These are phyloP conservation scores for Temnothorax longispinosus DNA, from an alignment of 1,140 invertebrate genomes.

Conservation along the genomic window DNA sequence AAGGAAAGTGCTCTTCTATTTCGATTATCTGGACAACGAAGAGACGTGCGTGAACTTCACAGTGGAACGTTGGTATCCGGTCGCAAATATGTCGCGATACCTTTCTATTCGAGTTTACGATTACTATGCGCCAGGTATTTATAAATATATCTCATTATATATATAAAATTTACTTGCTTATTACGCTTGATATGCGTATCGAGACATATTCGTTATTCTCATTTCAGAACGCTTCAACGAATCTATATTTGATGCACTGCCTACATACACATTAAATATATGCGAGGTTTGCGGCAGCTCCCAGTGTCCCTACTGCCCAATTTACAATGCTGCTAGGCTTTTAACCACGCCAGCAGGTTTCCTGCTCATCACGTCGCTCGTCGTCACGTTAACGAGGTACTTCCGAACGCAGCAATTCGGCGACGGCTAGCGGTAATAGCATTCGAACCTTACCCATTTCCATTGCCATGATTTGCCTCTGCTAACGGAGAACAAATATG, in stretches of 20 bases:
- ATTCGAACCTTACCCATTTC: not conserved
- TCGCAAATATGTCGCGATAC: constrained; percentile 98
- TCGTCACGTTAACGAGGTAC: constrained; percentile 77
- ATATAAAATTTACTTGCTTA: not conserved
- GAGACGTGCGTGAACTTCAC: constrained; percentile 97
- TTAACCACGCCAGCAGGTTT: constrained; percentile 80
- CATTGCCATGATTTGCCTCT: constrained; percentile 14
- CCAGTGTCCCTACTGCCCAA: constrained; percentile 98
- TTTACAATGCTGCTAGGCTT: constrained; percentile 91
- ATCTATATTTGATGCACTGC: constrained; percentile 95
- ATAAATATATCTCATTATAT: constrained; percentile 7
- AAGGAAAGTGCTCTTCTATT: constrained; percentile 96
- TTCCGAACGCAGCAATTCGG: constrained; percentile 78
- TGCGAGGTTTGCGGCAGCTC: constrained; percentile 99
- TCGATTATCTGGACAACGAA: constrained; percentile 94
- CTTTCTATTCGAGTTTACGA: constrained; percentile 96
- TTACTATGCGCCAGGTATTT: constrained; percentile 97
- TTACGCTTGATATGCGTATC: not conserved
- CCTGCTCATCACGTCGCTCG: constrained; percentile 76
- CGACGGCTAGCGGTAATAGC: constrained; percentile 67
- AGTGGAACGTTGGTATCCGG: constrained; percentile 97
- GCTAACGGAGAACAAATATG: constrained; percentile 15
- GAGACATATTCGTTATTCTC: constrained; percentile 49
- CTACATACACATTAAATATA: constrained; percentile 96
- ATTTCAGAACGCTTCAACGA: constrained; percentile 97